Base-by-base conservation (phyloP, 1,140 invertebrate species). In the Samia ricini region DNA sequence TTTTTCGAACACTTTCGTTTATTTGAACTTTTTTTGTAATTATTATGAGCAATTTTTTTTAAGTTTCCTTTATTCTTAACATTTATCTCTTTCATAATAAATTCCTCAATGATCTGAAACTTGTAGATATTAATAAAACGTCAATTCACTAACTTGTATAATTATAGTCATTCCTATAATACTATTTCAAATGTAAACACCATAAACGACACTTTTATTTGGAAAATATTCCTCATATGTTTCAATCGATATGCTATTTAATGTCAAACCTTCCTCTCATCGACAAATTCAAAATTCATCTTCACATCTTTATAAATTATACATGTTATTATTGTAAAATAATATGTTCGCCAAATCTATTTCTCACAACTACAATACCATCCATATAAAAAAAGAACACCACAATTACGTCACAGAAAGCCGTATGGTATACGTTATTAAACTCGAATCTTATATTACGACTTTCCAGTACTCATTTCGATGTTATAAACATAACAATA, bases 1-100 rank as follows among this genome's bases (percentile, higher is more conserved):
- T 71, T 81, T 83, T 80, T 76, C 71, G 74, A 81, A 79, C 74
- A 79, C 76, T 78, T 83, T 74, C 72, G 55, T 69, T 71, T 76
- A 78, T 85, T 88, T 83, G 81, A 84, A 88, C 79, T 81, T 76
- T 71, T 72, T 71, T 75, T 74, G 1, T 42, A 12, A 3, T 15
- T 42, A 66, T 64, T 64, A 52, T 88, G 81, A 85, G 81, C 83
- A 89, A 86, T 69, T 7, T 22, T 21, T 52, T 52, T 10, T 70
- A 64, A 58, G 63, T 51, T 60, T 64, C 19, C 33, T 15, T n/a
- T 10, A 42, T 42, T 42, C 1, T 12, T 15, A 42, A 42, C 1
- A 12, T 42, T 15, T 42, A 42, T 15, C 12, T 42, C n/a, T 4
- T 42, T 42, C 12, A 42, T 15, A 42, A 3, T 42, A 42, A 1